Conservation (phyloP, 2,888 invertebrate genomes). For the Metalampra italica region DNA sequence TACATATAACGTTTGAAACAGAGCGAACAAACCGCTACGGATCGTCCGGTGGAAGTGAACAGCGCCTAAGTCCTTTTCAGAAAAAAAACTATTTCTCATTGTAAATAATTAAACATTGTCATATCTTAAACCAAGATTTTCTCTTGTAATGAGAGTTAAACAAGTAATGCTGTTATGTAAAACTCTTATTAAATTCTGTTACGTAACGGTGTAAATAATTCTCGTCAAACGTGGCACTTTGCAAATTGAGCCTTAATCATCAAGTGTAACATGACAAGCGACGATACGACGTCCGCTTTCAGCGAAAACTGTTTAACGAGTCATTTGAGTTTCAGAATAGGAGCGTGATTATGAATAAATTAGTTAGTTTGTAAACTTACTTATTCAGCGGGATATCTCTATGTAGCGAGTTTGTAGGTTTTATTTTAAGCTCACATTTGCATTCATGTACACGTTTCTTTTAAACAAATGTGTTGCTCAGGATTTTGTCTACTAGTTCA, state of each 20-base stretch:
- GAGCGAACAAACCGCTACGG: no score
- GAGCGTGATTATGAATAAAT: constrained; percentile 59
- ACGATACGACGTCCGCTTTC: constrained; percentile 1
- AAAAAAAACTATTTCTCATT: no score
- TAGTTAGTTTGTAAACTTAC: constrained; percentile 26
- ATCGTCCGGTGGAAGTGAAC: no score
- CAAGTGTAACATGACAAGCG: constrained; percentile 8
- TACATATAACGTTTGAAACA: no score
- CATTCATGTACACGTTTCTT: background rate
- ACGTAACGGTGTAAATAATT: background rate
- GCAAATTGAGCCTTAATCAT: constrained; percentile 8
- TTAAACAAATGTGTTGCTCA: no score
- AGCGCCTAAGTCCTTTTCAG: no score
- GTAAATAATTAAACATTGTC: no score
- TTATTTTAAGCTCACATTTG: background rate
- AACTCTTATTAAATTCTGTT: no score
- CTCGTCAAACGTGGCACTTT: background rate
- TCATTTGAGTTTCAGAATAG: constrained; percentile 40
- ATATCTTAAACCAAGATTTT: no score
- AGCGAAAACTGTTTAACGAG: constrained; percentile 19
- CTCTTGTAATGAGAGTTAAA: no score
- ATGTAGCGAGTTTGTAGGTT: background rate
- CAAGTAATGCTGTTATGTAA: no score
- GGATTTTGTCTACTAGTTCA: no score
- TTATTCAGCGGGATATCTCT: constrained; percentile 9